These are phyloP conservation scores for Steinernema hermaphroditum DNA, from an alignment of 2,888 invertebrate species.

Conservation along the genomic window DNA sequence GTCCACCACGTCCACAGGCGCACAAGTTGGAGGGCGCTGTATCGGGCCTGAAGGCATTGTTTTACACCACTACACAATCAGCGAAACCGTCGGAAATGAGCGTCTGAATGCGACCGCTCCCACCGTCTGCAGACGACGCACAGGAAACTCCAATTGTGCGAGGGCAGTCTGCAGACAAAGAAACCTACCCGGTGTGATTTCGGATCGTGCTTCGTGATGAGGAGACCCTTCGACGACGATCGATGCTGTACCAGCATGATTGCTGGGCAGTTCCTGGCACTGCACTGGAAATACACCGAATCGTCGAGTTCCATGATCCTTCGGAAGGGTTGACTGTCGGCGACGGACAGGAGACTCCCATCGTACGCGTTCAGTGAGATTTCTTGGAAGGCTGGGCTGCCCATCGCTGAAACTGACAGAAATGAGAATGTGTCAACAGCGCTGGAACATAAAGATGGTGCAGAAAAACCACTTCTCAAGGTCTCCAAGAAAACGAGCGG, in stretches of 20 bases:
- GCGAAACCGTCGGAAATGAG: no score
- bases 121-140: no score
- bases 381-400: background rate
- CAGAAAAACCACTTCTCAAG: no score
- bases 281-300: slow-evolving; percentile 7
- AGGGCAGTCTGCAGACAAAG: no score
- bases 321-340: background rate
- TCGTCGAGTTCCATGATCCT: background rate
- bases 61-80: no score
- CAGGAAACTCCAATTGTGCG: no score
- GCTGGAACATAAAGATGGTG: no score
- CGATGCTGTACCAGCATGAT: background rate
- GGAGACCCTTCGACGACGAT: background rate
- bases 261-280: background rate
- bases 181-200: background rate
- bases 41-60: background rate
- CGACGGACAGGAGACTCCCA: background rate
- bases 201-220: background rate
- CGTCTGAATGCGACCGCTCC: no score
- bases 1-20: background rate
- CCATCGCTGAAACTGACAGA: background rate
- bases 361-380: background rate
- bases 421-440: no score
- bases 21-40: background rate
- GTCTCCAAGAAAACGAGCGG: no score